Conservation (phyloP, 2,113 vertebrate genomes). For the Paraplagusia blochii region DNA sequence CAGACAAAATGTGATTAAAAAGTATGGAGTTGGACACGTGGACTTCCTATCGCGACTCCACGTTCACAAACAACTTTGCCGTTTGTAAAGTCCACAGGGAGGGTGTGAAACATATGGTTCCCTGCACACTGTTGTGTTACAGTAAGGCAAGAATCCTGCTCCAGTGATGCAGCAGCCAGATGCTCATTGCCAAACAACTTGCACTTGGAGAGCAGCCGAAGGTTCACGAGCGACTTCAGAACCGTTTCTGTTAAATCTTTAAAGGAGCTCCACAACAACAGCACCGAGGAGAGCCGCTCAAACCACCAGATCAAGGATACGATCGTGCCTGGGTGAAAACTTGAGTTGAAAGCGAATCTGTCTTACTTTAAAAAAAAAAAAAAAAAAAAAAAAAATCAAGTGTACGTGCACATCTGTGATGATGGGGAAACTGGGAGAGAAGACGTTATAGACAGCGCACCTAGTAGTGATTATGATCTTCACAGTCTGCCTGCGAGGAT, state of each 20-base stretch:
- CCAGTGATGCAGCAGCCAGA: conserved; percentile 22
- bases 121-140: conserved; percentile 11
- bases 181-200: conserved; percentile 15
- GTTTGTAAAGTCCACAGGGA: not conserved
- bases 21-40: not conserved
- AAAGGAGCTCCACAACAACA: conserved; percentile 7
- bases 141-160: conserved; percentile 17
- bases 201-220: conserved; percentile 7
- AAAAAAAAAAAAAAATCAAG: too few species aligned
- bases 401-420: conserved; percentile 6
- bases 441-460: not conserved
- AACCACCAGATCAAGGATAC: not conserved
- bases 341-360: not conserved
- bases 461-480: conserved; percentile 17
- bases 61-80: not conserved
- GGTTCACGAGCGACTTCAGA: conserved; percentile 12
- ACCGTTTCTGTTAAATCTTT: conserved; percentile 1
- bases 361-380: too few species aligned
- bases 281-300: conserved; percentile 1
- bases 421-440: not conserved
- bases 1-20: not conserved
- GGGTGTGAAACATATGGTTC: conserved; percentile 27
- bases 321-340: conserved; percentile 10
- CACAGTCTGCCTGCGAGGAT: conserved; percentile 1
- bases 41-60: not conserved